Base-by-base conservation (phyloP, 2,797 vertebrate genomes). In the Ptychadena robeensis region DNA sequence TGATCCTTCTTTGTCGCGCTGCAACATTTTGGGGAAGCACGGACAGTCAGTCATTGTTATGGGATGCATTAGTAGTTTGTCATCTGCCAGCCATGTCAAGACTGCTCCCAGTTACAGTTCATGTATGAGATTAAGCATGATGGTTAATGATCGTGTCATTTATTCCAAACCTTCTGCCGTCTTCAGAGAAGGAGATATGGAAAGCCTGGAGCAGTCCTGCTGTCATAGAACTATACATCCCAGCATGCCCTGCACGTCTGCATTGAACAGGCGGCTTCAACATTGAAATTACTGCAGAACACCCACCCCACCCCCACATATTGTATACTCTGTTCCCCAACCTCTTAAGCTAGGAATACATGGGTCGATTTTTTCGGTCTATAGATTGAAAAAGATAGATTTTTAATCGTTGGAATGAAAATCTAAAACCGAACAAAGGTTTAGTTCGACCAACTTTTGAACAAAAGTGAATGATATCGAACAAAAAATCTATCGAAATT, bases 11-110 rank as follows among this genome's bases (percentile, higher is more conserved):
- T 74, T 44, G 32, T 77, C 34, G 37, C 28, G 11, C 15, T 34
- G 38, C 12, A 66, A 77, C 10, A 2, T 77, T 63, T 67, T 34
- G 64, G 63, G 27, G 40, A 31, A 32, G 63, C 22, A 2, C 38
- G 64, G 63, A 78, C 75, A 78, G 64, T 38, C 14, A 34, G 40
- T 3, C 40, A 67, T 78, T 67, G 75, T 67, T 48, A 37, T 15
- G 28, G 11, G 1, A 27, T 77, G 63, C 38, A 57, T 57, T 31
- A 18, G 28, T 67, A 53, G 40, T 77, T 31, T 67, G 74, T 5
- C 74, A 14, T 63, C 25, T 18, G 63, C 22, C 32, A 28, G 44
- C 38, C 15, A 78, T 27, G 66, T 66, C 61, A 66, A 38, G 61
- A 9, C 44, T 53, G 4, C 44, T 53, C 44, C 44, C 44, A n/a